Percentiles rank a stretch among this genome's conserved stretches.
phyloP scores from a whole-genome alignment of 2,113 vertebrate genomes.

The Oophaga pumilio region DNA sequence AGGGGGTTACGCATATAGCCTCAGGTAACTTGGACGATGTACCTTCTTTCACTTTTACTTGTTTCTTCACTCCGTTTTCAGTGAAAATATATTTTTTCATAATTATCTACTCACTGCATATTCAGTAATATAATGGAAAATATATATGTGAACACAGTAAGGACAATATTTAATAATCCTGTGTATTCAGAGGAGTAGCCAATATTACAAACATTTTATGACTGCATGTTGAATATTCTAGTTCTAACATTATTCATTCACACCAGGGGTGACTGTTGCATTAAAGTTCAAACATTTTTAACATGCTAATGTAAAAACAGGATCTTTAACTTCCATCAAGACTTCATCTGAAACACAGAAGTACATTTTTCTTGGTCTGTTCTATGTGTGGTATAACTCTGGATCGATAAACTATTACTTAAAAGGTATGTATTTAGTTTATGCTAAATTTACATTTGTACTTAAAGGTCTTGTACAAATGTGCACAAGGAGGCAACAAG shows the following conservation, averaged over 20 bases:
- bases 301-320: no score
- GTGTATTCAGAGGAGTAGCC: background rate
- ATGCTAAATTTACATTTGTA: no score
- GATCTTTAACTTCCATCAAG: no score
- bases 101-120: slow-evolving; percentile 32
- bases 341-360: no score
- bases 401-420: no score
- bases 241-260: background rate
- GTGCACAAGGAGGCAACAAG: no score
- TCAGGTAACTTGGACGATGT: slow-evolving; percentile 18
- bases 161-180: background rate
- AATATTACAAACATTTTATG: background rate
- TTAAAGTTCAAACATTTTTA: background rate
- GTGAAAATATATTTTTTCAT: background rate
- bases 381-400: no score
- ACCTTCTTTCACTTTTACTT: slow-evolving; percentile 26
- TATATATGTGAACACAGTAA: background rate
- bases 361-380: no score
- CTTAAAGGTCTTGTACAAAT: no score
- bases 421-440: no score
- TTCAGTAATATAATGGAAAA: background rate
- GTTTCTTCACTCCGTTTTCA: slow-evolving; percentile 12
- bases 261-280: background rate
- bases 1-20: slow-evolving; percentile 11
- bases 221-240: background rate